Base-by-base conservation (phyloP, 2,888 invertebrate species). In the Parnassius orleans region DNA sequence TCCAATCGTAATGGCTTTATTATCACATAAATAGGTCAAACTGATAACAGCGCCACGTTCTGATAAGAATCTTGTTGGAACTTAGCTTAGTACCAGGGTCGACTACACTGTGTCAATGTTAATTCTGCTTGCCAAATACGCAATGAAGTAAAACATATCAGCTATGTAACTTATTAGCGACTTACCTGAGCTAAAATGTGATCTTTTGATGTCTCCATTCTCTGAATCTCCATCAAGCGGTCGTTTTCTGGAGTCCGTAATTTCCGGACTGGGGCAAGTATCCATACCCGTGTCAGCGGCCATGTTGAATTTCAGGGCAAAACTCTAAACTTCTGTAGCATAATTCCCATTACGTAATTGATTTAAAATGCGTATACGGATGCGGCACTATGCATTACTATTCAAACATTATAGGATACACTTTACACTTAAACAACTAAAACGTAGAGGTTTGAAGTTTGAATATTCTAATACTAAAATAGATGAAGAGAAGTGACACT, bases 211-310 rank as follows among this genome's bases (percentile, higher is more conserved):
- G 86, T 96, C 95, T 84, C 96, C 96, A 93, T 96, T 96, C 92
- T 97, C 97, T 78, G 95, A 95, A 92, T 96, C 96, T 74, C 94
- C 94, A 92, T 97, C 97, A 82, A 96, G 94, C 79, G 96, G 97
- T 90, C 97, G 94, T 93, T 97, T 97, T 92, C 97, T 95, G 91
- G 96, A 96, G 93, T 97, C 97, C 86, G 95, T 94, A 92, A 96
- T 96, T 94, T 97, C 97, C 92, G 97, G 96, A 93, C 96, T 96
- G 91, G 96, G 95, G 94, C 96, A 96, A 94, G 96, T 96, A 94
- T 96, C 96, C 96, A 96, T 96, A 94, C 95, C 95, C 93, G 96
- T 95, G 93, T 96, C 96, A 93, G 96, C 96, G 93, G 96, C 96
- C 96, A 96, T 96, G 93, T 95, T 95, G 93, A 86, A 90, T 89